Percentiles rank a stretch among this genome's conserved stretches.
phyloP scores from a whole-genome alignment of 2,888 invertebrate species.

The Beris chalybata region DNA sequence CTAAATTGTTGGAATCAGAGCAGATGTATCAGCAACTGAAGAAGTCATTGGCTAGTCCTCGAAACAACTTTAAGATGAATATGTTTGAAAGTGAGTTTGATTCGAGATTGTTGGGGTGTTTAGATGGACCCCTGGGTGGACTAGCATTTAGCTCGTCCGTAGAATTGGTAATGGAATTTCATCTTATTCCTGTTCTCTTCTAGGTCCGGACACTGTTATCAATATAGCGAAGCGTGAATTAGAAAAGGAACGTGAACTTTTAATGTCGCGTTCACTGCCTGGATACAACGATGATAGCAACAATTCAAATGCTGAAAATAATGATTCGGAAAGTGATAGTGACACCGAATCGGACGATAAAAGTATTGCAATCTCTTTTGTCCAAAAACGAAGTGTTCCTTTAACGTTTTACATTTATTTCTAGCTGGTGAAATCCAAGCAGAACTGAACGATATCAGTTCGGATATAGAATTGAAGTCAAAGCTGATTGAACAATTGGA shows the following conservation, averaged over 20 bases:
- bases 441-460: slow-evolving; percentile 85
- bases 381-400: not conserved
- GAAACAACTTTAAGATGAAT: slow-evolving; percentile 39
- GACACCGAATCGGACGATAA: slow-evolving; percentile 67
- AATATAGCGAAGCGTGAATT: slow-evolving; percentile 81
- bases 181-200: slow-evolving; percentile 8
- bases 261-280: slow-evolving; percentile 54
- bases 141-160: not conserved
- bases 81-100: slow-evolving; percentile 39
- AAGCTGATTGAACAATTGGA: slow-evolving; percentile 93
- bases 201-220: slow-evolving; percentile 60
- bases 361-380: slow-evolving; percentile 47
- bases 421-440: slow-evolving; percentile 66
- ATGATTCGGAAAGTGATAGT: slow-evolving; percentile 58
- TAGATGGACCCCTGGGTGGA: not conserved
- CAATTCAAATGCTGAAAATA: slow-evolving; percentile 62
- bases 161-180: not conserved
- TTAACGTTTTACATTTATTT: slow-evolving; percentile 34
- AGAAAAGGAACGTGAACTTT: slow-evolving; percentile 64
- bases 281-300: slow-evolving; percentile 60
- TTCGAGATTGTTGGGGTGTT: not conserved
- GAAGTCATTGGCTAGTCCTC: slow-evolving; percentile 50
- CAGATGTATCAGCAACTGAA: slow-evolving; percentile 74
- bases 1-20: slow-evolving; percentile 86
- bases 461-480: slow-evolving; percentile 93